A percentile compares a stretch with the other conserved stretches of the same genome.
Conservation (phyloP, 2,888 invertebrate genomes). For the Trichopria drosophilae region DNA sequence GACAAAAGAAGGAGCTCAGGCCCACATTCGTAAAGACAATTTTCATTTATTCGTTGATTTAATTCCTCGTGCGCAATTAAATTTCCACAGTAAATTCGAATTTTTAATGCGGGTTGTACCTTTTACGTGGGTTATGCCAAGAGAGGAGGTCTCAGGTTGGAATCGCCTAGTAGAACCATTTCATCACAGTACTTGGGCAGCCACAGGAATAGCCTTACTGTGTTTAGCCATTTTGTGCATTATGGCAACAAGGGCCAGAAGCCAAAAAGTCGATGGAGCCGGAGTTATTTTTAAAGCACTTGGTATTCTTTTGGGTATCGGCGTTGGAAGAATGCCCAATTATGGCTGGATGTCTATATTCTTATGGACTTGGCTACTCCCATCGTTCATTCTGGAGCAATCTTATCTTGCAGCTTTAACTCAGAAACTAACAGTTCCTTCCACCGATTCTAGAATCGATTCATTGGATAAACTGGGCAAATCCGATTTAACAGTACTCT, state of each 20-base stretch:
- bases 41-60: constrained; percentile 34
- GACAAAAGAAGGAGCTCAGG: constrained; percentile 19
- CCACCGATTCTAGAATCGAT: constrained; percentile 22
- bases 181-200: constrained; percentile 26
- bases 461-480: constrained; percentile 24
- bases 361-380: constrained; percentile 32
- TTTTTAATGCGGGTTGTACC: constrained; percentile 10
- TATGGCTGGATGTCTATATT: constrained; percentile 24
- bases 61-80: constrained; percentile 22
- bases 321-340: constrained; percentile 26
- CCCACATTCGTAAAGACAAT: constrained; percentile 30
- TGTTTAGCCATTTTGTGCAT: constrained; percentile 18
- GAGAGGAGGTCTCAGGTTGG: constrained; percentile 15
- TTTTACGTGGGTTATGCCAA: too few species aligned
- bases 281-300: constrained; percentile 30
- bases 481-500: constrained; percentile 26
- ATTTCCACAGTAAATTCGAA: constrained; percentile 18
- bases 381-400: constrained; percentile 31
- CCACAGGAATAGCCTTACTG: constrained; percentile 11
- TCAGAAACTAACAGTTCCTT: constrained; percentile 27
- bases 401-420: constrained; percentile 27
- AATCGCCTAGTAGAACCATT: constrained; percentile 26
- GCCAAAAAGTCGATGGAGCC: too few species aligned
- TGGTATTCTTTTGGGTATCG: constrained; percentile 28
- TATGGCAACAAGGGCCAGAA: constrained; percentile 8